Percentiles rank a stretch among this genome's conserved stretches.
These are phyloP conservation scores for Thunnus thynnus DNA, from an alignment of 2,113 vertebrate genomes.

Conservation along the genomic window DNA sequence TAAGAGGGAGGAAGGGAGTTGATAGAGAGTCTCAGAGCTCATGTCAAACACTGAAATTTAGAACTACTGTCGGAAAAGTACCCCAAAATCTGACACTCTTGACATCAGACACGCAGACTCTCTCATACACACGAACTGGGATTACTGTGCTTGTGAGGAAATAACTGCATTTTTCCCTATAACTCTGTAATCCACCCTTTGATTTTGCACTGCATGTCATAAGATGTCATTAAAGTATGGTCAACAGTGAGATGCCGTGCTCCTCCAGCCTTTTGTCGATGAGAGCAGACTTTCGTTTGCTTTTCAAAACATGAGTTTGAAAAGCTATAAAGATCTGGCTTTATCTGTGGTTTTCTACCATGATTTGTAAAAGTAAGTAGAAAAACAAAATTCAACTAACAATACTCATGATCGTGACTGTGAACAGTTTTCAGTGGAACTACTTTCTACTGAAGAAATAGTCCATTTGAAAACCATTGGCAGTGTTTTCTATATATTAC, in stretches of 20 bases:
- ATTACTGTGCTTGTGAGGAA: constrained; percentile 33
- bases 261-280: not conserved
- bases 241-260: not conserved
- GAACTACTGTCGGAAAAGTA: constrained; percentile 40
- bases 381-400: too few relatives aligned
- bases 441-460: too few relatives aligned
- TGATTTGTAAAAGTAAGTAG: too few relatives aligned
- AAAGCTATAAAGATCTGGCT: not conserved
- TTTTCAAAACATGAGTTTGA: not conserved
- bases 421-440: too few relatives aligned
- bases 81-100: constrained; percentile 46
- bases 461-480: too few relatives aligned
- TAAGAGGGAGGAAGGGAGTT: not conserved
- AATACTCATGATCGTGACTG: too few relatives aligned
- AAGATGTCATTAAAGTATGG: constrained; percentile 4
- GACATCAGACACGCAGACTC: constrained; percentile 42
- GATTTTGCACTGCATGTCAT: constrained; percentile 40
- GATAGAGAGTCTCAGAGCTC: constrained; percentile 45
- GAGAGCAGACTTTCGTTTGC: constrained; percentile 9
- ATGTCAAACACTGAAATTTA: constrained; percentile 61
- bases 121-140: constrained; percentile 7
- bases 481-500: too few relatives aligned
- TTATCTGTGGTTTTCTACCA: too few relatives aligned
- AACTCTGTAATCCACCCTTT: constrained; percentile 27
- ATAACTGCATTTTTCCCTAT: constrained; percentile 19